Conservation (phyloP, 1,140 invertebrate species). For the Apis mellifera region Amel_HAv3.1 CM009938.2:5397501-5398000, state of each 20-base stretch:
- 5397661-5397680: not conserved
- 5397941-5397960: too few species aligned
- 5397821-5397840: not conserved
- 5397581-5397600: not conserved
- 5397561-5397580: constrained; percentile 4
- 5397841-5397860: too few species aligned
- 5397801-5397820: not conserved
- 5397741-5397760: not conserved
- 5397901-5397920: too few species aligned
- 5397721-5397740: not conserved
- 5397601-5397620: not conserved
- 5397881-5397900: too few species aligned
- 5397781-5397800: too few species aligned
- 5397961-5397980: too few species aligned
- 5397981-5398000: too few species aligned
- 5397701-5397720: not conserved
- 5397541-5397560: not conserved
- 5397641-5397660: constrained; percentile 1
- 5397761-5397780: not conserved
- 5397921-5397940: too few species aligned
- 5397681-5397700: not conserved
- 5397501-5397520: not conserved
- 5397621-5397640: constrained; percentile 4
- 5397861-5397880: too few species aligned
- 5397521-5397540: not conserved